A percentile compares a stretch with the other conserved stretches of the same genome.
Evolutionary conservation across 2,888 invertebrate genomes (phyloP).

Genomic region (Polyommatus icarus): DNA sequence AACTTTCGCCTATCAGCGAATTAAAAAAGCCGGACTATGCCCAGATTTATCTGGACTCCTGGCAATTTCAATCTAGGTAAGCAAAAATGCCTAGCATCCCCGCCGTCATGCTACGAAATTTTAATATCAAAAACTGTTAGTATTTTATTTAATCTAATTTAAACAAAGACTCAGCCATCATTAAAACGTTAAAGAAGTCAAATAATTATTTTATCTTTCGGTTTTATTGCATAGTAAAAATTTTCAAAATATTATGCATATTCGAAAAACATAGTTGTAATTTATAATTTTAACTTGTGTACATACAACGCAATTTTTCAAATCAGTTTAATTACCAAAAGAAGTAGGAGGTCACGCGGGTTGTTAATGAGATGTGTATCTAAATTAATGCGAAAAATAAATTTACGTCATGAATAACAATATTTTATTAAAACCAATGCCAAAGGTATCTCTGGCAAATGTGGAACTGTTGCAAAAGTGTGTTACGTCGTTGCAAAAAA

Average conservation of each 20-base stretch:
- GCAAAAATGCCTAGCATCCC: no score
- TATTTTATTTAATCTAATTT: no score
- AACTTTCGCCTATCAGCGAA: no score
- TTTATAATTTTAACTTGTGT: not conserved
- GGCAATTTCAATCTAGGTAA: no score
- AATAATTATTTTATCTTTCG: not conserved
- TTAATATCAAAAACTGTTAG: no score
- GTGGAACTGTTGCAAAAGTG: not conserved
- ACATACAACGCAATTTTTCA: not conserved
- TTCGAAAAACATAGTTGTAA: not conserved
- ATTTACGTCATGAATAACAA: slow-evolving; percentile 1
- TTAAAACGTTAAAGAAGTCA: not conserved
- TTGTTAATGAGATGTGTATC: slow-evolving; percentile 16
- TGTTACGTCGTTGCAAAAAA: slow-evolving; percentile 8
- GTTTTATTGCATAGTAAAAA: not conserved
- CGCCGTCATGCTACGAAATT: no score
- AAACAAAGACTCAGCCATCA: no score
- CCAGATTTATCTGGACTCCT: no score
- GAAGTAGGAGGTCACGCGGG: slow-evolving; percentile 8
- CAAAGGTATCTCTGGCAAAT: not conserved
- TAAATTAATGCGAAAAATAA: slow-evolving; percentile 12
- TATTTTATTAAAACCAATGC: slow-evolving; percentile 2
- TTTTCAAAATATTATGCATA: not conserved
- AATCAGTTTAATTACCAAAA: slow-evolving; percentile 17
- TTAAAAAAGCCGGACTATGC: no score